Percentiles rank a stretch among this genome's conserved stretches.
Evolutionary conservation across 2,797 vertebrate genomes (phyloP).

Genomic region (Champsocephalus gunnari): DNA sequence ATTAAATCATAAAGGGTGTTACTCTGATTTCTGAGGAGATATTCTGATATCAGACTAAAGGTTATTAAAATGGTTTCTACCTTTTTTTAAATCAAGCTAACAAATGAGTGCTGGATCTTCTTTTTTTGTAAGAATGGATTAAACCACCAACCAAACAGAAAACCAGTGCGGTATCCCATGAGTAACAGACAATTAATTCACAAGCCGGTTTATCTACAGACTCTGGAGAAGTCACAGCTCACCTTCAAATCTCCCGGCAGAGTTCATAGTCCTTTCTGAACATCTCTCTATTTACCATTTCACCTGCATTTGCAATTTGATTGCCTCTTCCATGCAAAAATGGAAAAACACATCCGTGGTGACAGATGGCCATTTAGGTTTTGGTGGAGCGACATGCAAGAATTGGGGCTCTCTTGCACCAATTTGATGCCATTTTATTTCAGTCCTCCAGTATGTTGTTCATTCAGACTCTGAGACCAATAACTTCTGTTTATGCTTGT

Average conservation of each 20-base stretch:
- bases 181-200: conserved; percentile 28
- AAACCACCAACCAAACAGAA: conserved; percentile 27
- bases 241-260: conserved; percentile 11
- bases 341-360: conserved; percentile 14
- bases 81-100: not conserved
- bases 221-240: conserved; percentile 34
- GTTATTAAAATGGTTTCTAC: too few species aligned
- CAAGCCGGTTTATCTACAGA: conserved; percentile 36
- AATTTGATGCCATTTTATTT: not conserved
- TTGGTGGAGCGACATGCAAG: conserved; percentile 6
- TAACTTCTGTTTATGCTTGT: not conserved
- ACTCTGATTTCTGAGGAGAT: too few species aligned
- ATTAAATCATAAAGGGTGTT: not conserved
- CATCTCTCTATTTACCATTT: conserved; percentile 4
- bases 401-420: not conserved
- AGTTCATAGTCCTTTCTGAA: not conserved
- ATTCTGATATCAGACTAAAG: too few species aligned
- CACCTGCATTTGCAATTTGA: conserved; percentile 8
- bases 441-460: not conserved
- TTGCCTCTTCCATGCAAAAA: conserved; percentile 6
- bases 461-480: not conserved
- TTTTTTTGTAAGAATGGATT: conserved; percentile 4
- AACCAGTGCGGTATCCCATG: not conserved
- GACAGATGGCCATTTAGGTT: conserved; percentile 22
- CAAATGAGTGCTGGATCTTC: not conserved